Percentiles rank a stretch among this genome's conserved stretches.
phyloP scores from a whole-genome alignment of 2,797 vertebrate species.

The Florisuga fusca region DNA sequence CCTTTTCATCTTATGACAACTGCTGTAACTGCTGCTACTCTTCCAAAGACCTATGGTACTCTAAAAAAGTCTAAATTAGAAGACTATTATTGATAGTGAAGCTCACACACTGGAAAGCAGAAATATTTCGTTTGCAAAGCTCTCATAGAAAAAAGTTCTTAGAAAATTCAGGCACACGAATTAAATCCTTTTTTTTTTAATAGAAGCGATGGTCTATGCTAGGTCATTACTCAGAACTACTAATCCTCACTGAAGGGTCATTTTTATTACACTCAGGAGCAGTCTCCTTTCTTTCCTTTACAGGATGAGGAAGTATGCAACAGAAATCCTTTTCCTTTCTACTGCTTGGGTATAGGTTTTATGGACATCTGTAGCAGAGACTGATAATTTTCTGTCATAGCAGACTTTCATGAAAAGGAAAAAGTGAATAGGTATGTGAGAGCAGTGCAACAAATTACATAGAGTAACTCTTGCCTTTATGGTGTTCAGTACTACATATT shows the following conservation, averaged over 20 bases:
- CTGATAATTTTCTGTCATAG: background rate
- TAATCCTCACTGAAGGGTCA: background rate
- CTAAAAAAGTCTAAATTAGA: background rate
- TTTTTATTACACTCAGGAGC: background rate
- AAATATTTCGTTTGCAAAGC: background rate
- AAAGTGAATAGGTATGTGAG: background rate
- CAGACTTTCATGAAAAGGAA: background rate
- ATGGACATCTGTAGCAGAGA: background rate
- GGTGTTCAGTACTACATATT: background rate
- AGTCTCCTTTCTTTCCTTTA: background rate
- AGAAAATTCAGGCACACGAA: background rate
- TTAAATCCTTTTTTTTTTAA: background rate
- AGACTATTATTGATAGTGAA: background rate
- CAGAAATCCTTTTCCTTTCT: background rate
- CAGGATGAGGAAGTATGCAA: background rate
- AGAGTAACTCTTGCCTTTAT: background rate
- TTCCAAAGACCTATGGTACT: background rate
- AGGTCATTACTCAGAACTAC: background rate
- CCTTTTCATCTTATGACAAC: background rate
- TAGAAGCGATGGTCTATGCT: background rate
- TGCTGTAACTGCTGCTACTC: background rate
- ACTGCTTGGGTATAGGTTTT: background rate
- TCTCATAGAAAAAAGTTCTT: background rate
- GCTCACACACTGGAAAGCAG: background rate
- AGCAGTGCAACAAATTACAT: background rate